Evolutionary conservation across 2,888 invertebrate species (phyloP).

Genomic region (Antitype chi): DNA sequence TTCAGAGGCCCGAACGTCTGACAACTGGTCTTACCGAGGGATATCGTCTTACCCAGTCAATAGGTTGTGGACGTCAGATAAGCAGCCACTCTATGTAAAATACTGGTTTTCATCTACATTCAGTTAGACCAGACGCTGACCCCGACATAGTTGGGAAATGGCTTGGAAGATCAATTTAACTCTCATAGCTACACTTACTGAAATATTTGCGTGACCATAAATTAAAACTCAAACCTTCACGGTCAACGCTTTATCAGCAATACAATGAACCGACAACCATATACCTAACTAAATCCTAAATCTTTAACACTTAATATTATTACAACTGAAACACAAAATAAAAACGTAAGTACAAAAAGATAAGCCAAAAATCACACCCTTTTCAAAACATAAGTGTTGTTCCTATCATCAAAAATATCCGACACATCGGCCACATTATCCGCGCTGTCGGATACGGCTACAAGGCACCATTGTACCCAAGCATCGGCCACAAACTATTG

Average conservation of each 20-base stretch:
- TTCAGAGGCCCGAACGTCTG: no score
- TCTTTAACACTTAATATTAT: neutral
- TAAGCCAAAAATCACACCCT: slow-evolving; percentile 39
- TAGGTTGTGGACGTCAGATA: no score
- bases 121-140: no score
- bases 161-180: no score
- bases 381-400: slow-evolving; percentile 50
- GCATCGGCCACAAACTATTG: slow-evolving; percentile 56
- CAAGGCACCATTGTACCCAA: slow-evolving; percentile 54
- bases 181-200: no score
- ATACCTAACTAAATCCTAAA: neutral
- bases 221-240: slow-evolving; percentile 1
- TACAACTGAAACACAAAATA: neutral
- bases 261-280: slow-evolving; percentile 6
- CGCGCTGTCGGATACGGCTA: slow-evolving; percentile 52
- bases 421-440: slow-evolving; percentile 55
- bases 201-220: neutral
- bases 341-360: slow-evolving; percentile 11
- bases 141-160: no score
- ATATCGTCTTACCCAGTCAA: no score
- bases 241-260: slow-evolving; percentile 6
- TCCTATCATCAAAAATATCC: slow-evolving; percentile 52
- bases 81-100: no score
- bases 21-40: no score
- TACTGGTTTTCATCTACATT: no score